Percentiles rank a stretch among this genome's conserved stretches.
Evolutionary conservation across 1,140 invertebrate species (phyloP).

Genomic region (Heliconius nattereri): DNA sequence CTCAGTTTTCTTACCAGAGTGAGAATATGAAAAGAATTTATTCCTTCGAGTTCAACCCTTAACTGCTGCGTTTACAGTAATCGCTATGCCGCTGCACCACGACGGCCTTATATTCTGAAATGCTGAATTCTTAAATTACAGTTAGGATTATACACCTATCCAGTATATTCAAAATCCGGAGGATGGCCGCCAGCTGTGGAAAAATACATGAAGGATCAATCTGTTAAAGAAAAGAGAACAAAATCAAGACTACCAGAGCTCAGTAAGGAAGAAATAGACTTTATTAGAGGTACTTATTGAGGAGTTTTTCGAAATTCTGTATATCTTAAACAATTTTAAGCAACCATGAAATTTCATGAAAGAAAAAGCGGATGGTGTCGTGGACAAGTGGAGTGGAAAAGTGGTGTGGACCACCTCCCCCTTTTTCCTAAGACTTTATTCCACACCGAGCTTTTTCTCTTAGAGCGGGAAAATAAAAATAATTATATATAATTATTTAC

Average conservation of each 20-base stretch:
- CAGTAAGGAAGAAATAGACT: neutral
- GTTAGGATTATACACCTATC: conserved; percentile 79
- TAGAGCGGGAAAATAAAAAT: too few relatives aligned
- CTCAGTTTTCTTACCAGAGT: too few relatives aligned
- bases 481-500: too few relatives aligned
- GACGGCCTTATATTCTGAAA: neutral
- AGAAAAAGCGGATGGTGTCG: too few relatives aligned
- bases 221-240: neutral
- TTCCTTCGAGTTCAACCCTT: too few relatives aligned
- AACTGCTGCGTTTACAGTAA: neutral
- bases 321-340: too few relatives aligned
- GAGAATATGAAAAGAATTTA: too few relatives aligned
- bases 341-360: too few relatives aligned
- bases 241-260: neutral
- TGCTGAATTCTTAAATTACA: conserved; percentile 31
- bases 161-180: conserved; percentile 75
- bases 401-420: too few relatives aligned
- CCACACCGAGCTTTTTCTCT: too few relatives aligned
- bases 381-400: too few relatives aligned
- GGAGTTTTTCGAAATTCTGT: neutral
- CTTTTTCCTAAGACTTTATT: too few relatives aligned
- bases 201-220: neutral
- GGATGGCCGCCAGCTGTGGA: neutral
- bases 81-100: neutral
- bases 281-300: neutral